Evolutionary conservation across 64 coral and sea anemone species (phyloP).

Genomic region (Montipora foliosa): DNA sequence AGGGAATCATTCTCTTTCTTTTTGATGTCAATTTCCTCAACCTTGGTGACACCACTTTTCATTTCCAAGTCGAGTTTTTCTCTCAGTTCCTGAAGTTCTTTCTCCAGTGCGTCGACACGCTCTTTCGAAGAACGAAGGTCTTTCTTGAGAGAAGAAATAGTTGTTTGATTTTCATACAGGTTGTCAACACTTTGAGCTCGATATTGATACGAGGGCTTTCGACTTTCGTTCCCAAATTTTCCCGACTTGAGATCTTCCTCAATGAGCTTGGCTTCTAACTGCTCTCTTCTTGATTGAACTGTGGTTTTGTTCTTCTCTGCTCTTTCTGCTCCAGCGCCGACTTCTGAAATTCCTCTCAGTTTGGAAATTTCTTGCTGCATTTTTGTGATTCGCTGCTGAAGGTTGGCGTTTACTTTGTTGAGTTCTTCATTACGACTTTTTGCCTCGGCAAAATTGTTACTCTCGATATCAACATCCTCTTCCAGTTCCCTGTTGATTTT

Average conservation of each 20-base stretch:
- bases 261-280: background rate
- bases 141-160: background rate
- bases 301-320: constrained; percentile 17
- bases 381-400: background rate
- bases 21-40: constrained; percentile 34
- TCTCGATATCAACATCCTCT: constrained; percentile 41
- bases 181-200: background rate
- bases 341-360: background rate
- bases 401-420: background rate
- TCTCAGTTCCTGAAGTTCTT: constrained; percentile 25
- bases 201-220: background rate
- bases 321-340: background rate
- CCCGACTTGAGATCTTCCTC: background rate
- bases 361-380: constrained; percentile 27
- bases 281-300: constrained; percentile 12
- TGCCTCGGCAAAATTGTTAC: background rate
- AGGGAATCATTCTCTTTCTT: constrained; percentile 38
- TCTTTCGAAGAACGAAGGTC: constrained; percentile 4
- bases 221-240: constrained; percentile 4
- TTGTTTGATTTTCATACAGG: background rate
- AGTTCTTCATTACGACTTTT: constrained; percentile 3
- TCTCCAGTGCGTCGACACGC: background rate
- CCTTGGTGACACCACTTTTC: background rate
- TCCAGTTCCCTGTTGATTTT: constrained; percentile 37
- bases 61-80: constrained; percentile 19